Evolutionary conservation across 2,113 vertebrate species (phyloP), one percentile per base, ranked within the genome.

Genomic region (Corythaixoides concolor): DNA sequence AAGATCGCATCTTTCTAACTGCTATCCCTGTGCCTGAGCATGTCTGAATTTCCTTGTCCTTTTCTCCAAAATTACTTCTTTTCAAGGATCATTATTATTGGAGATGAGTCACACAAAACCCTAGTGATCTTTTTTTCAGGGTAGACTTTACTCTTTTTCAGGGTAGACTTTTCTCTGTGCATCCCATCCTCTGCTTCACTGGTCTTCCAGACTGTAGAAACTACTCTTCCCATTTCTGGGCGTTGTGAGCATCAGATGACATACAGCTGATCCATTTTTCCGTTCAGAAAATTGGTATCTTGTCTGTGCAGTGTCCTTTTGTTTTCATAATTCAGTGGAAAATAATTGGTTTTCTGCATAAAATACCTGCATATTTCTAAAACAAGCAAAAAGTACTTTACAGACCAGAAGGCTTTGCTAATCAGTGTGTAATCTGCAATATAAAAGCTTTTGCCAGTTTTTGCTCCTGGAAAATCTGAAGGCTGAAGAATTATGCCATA

Each of bases 391-490:
- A 77, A 78, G 33, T 2, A 7, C 66, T 68, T 13, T 27, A 15
- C 24, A 76, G 67, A 86, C 14, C 50, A 69, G 63, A 59, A 90
- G 56, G 30, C 22, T 93, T 74, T 84, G 59, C 18, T 86, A 47
- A 89, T 92, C 79, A 19, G 11, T 20, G 39, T 84, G 55, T 39
- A 89, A 58, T 53, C 55, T 86, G 72, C 58, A 62, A 27, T 49
- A 53, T 26, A 37, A 86, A 90, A 86, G 5, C 4, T 11, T 90
- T 88, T 90, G 39, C 63, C 32, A 88, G 63, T 10, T 66, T 92
- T 88, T 92, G 55, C 73, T 92, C 41, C 76, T 87, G 72, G 55
- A 90, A 90, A 90, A 84, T 84, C 37, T 89, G 68, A 69, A 81
- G n/a, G 33, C 33, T 77, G 68, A 52, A 50, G 83, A 83, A 92